Conservation (phyloP, 2,113 vertebrate species). For the Eclectus roratus region DNA sequence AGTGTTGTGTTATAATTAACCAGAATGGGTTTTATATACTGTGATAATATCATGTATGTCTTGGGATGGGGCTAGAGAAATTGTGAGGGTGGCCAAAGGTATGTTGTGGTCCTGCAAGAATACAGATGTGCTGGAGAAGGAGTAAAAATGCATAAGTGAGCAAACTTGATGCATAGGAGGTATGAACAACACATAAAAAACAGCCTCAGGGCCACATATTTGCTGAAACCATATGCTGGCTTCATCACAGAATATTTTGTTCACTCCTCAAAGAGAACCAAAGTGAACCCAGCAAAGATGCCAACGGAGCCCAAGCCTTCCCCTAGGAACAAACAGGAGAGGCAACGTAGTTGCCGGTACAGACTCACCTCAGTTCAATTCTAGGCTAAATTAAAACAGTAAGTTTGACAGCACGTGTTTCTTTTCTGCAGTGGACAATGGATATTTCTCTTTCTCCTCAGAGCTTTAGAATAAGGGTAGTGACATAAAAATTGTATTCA, state of each 20-base stretch:
- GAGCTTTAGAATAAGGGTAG: neutral
- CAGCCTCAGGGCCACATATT: neutral
- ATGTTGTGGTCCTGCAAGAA: neutral
- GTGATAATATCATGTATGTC: neutral
- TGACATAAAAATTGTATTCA: neutral
- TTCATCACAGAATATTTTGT: neutral
- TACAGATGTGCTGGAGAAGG: neutral
- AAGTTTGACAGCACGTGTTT: neutral
- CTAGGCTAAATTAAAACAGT: neutral
- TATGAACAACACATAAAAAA: neutral
- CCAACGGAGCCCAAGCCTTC: neutral
- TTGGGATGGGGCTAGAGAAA: neutral
- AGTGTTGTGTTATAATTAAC: neutral
- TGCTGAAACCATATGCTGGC: neutral
- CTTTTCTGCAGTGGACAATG: neutral
- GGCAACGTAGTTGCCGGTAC: neutral
- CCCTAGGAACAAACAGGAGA: neutral
- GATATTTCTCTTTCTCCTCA: neutral
- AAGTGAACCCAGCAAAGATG: accelerated
- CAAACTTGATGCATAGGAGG: neutral
- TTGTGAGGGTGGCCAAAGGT: neutral
- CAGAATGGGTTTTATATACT: neutral
- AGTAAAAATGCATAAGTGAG: accelerated
- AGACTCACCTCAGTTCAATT: neutral
- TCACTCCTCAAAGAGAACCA: neutral